Evolutionary conservation across 2,888 invertebrate species (phyloP).

Genomic region (Rotaria sp.): DNA sequence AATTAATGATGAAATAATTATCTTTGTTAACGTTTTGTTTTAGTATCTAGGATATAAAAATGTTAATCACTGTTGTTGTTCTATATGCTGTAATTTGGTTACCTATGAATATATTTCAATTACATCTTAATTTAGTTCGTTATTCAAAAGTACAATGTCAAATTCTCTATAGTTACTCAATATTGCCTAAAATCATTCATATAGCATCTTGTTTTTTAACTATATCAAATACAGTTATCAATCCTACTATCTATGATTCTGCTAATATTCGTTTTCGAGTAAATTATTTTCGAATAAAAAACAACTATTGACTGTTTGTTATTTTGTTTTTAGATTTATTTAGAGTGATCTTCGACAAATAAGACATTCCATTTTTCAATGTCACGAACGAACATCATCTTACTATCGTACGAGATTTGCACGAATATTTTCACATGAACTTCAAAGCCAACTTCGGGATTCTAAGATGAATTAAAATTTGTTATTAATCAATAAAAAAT

Average conservation of each 20-base stretch:
- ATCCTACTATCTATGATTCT: constrained; percentile 26
- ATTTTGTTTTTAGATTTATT: not conserved
- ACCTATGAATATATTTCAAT: constrained; percentile 9
- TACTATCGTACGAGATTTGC: not conserved
- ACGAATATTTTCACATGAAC: not conserved
- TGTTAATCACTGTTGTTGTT: not conserved
- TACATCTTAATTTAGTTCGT: not conserved
- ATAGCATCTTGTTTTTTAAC: not conserved
- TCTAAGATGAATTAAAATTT: not conserved
- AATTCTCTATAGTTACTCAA: not conserved
- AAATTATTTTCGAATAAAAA: not conserved
- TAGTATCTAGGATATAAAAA: not conserved
- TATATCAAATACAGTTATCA: constrained; percentile 21
- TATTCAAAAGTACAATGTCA: not conserved
- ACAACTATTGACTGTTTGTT: not conserved
- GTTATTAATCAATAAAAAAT: too few species aligned
- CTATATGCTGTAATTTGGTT: constrained; percentile 13
- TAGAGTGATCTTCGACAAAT: not conserved
- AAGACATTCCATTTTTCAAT: not conserved
- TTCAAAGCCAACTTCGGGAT: not conserved
- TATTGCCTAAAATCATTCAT: not conserved
- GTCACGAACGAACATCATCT: not conserved
- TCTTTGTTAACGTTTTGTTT: not conserved
- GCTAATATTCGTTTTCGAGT: constrained; percentile 17
- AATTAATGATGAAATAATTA: too few species aligned